Conservation (phyloP, 37 sponge, comb jelly and placozoan species). For the Tethya wilhelma region DNA sequence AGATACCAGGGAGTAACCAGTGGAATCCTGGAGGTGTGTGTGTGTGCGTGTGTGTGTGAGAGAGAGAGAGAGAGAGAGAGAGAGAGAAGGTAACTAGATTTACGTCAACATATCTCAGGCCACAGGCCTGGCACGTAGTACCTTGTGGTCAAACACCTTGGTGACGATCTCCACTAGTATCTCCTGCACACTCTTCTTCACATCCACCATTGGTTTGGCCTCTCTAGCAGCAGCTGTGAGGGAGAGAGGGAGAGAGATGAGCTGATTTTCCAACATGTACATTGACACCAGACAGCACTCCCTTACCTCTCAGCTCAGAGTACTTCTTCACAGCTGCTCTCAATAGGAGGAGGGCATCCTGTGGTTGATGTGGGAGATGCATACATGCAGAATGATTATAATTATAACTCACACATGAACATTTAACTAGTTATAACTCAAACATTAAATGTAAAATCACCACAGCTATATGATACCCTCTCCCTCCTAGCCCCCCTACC, state of each 20-base stretch:
- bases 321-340: constrained; percentile 49
- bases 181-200: constrained; percentile 30
- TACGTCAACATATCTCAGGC: not conserved
- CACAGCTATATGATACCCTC: no score
- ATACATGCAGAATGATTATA: no score
- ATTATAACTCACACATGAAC: no score
- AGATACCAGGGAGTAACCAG: not conserved
- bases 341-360: constrained; percentile 73
- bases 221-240: constrained; percentile 1
- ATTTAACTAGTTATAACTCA: no score
- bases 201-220: constrained; percentile 13
- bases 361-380: not conserved
- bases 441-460: no score
- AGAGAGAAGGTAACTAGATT: not conserved
- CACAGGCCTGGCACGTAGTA: not conserved
- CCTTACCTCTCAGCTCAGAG: constrained; percentile 31
- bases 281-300: not conserved
- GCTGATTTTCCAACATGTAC: not conserved
- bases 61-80: no score
- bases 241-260: not conserved
- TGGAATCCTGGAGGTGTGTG: not conserved
- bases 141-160: not conserved
- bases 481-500: no score
- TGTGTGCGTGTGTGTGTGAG: no score
- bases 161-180: constrained; percentile 35